phyloP scores from a whole-genome alignment of 2,797 vertebrate genomes.

The Hypotaenidia okinawae region DNA sequence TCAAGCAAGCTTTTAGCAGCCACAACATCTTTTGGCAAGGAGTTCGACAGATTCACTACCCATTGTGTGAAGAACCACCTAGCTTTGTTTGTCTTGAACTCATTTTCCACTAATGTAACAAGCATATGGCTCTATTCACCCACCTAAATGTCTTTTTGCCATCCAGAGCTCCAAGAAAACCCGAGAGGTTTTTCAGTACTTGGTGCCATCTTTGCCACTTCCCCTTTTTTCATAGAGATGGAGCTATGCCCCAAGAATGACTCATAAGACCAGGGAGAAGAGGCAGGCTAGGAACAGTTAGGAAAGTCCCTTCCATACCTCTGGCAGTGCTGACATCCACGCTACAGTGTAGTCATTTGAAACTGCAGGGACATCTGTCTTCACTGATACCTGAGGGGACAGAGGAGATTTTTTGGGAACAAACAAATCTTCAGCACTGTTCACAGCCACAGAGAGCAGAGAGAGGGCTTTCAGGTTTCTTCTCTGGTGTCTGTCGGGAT shows the following conservation, averaged over 20 bases:
- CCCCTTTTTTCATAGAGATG: not conserved
- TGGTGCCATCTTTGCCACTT: not conserved
- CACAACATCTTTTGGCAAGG: conserved; percentile 25
- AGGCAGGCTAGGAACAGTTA: not conserved
- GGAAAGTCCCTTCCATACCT: conserved; percentile 1
- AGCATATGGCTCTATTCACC: conserved; percentile 3
- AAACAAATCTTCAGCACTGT: not conserved
- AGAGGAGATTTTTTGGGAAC: not conserved
- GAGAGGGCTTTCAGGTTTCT: not conserved
- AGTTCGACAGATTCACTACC: conserved; percentile 30
- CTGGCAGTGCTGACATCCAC: conserved; percentile 56
- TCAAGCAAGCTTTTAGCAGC: conserved; percentile 23
- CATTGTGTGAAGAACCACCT: conserved; percentile 41
- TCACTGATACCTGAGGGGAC: conserved; percentile 60
- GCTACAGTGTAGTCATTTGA: conserved; percentile 47
- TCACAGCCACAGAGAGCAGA: not conserved
- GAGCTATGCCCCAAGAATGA: conserved; percentile 3
- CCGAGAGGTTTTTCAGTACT: not conserved
- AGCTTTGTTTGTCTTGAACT: conserved; percentile 53
- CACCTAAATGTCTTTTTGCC: conserved; percentile 3
- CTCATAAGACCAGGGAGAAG: not conserved
- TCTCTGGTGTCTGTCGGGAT: not conserved
- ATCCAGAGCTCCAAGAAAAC: conserved; percentile 28
- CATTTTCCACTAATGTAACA: conserved; percentile 25
- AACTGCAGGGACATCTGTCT: conserved; percentile 45